Evolutionary conservation across 2,113 vertebrate genomes (phyloP).

Genomic region (Rhineura floridana): DNA sequence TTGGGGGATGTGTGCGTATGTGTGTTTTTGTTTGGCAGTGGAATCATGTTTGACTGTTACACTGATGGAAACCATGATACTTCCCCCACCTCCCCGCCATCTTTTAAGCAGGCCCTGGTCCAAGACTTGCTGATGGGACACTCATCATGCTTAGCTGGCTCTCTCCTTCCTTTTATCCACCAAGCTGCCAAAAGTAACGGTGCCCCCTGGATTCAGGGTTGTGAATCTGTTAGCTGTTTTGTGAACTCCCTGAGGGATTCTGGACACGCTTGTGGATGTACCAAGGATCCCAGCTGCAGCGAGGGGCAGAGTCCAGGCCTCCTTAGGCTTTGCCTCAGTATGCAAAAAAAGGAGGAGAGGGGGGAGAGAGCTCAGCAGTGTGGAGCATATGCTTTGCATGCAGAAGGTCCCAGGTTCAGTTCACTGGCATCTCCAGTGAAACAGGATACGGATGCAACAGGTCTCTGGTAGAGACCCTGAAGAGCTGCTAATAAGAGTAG

Average conservation of each 20-base stretch:
- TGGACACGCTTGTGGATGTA: background rate
- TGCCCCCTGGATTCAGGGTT: background rate
- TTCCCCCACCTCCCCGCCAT: slow-evolving; percentile 37
- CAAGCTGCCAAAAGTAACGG: accelerated
- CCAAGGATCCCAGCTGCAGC: background rate
- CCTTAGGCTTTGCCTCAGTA: background rate
- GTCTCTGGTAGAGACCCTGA: no score
- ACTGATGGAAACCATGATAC: slow-evolving; percentile 62
- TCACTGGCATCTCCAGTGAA: no score
- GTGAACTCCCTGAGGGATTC: background rate
- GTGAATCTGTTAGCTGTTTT: background rate
- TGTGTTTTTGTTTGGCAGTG: slow-evolving; percentile 67
- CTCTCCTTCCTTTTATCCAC: background rate
- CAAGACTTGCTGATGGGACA: slow-evolving; percentile 10
- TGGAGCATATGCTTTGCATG: no score
- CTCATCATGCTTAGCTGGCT: slow-evolving; percentile 14
- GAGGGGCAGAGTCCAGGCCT: background rate
- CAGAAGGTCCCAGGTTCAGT: no score
- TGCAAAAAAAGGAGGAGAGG: background rate
- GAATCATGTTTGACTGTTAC: slow-evolving; percentile 66
- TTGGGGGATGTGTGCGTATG: background rate
- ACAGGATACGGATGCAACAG: no score
- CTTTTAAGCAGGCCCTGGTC: background rate
- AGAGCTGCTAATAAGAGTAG: no score
- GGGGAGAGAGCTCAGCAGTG: background rate